A percentile compares a stretch with the other conserved stretches of the same genome.
These are phyloP conservation scores for Catamblyrhynchus diadema DNA, from an alignment of 2,797 vertebrate species.

Conservation along the genomic window DNA sequence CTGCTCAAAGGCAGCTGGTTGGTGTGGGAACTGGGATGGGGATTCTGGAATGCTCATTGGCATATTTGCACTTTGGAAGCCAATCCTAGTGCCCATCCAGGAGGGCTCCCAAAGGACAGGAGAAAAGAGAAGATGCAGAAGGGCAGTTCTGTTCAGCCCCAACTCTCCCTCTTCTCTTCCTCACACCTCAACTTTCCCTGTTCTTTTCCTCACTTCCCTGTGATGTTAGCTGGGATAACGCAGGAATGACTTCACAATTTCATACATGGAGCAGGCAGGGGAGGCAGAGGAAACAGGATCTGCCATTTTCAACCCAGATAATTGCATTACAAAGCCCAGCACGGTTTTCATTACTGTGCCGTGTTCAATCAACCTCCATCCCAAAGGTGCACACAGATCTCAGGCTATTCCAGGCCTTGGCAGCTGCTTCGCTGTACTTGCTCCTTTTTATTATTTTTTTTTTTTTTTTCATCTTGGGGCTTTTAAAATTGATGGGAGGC, in stretches of 20 bases:
- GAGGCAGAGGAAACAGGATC: background rate
- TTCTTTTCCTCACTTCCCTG: background rate
- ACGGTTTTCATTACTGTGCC: background rate
- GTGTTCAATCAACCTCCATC: background rate
- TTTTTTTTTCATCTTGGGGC: background rate
- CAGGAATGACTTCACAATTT: background rate
- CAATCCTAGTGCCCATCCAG: background rate
- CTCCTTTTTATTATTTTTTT: background rate
- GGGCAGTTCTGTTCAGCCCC: background rate
- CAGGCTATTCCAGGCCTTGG: background rate
- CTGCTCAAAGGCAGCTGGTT: background rate
- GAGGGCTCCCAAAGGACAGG: background rate
- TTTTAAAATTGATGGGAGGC: constrained; percentile 56
- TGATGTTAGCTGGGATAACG: background rate
- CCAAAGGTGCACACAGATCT: background rate
- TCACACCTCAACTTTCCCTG: background rate
- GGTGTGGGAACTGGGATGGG: background rate
- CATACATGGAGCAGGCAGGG: background rate
- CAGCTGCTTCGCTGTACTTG: background rate
- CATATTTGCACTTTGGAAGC: background rate
- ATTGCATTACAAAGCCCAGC: background rate
- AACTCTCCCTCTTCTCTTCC: background rate
- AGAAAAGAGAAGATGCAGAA: background rate
- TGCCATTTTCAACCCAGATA: background rate
- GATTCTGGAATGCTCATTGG: background rate